Percentiles rank a stretch among this genome's conserved stretches.
These are phyloP conservation scores for Sphinx pinastri DNA, from an alignment of 2,888 invertebrate genomes.

Conservation along the genomic window DNA sequence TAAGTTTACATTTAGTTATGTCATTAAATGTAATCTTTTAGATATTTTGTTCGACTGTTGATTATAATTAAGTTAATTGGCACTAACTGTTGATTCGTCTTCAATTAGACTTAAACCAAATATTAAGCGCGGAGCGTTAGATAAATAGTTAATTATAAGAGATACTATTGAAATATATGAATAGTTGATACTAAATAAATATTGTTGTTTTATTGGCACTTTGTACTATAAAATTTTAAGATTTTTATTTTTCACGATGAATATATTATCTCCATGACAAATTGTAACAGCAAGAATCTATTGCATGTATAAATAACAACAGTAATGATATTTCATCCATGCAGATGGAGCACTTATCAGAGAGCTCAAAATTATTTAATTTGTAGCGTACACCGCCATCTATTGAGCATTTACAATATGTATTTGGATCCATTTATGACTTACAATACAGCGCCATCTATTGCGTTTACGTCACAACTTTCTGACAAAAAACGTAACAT, in stretches of 20 bases:
- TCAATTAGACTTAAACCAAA: constrained; percentile 81
- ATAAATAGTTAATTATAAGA: constrained; percentile 78
- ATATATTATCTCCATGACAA: no score
- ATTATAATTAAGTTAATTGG: constrained; percentile 64
- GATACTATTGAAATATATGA: constrained; percentile 83
- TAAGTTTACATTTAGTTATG: constrained; percentile 73
- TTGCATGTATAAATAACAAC: no score
- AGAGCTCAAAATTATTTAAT: not conserved
- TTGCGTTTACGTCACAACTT: not conserved
- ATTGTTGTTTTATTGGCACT: constrained; percentile 56
- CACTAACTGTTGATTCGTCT: constrained; percentile 79
- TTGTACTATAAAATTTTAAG: not conserved
- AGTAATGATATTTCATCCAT: no score
- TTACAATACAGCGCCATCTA: not conserved
- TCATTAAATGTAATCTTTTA: constrained; percentile 72
- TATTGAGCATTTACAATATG: no score
- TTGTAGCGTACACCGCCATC: no score
- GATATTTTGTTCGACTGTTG: constrained; percentile 75
- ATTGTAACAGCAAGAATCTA: no score
- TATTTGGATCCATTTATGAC: no score
- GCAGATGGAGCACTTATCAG: no score
- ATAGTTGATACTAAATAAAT: constrained; percentile 73
- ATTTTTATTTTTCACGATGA: no score
- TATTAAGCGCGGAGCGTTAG: constrained; percentile 82
- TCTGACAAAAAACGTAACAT: not conserved